Evolutionary conservation across 2,797 vertebrate species (phyloP).

Genomic region (Gobio occitaniae): DNA sequence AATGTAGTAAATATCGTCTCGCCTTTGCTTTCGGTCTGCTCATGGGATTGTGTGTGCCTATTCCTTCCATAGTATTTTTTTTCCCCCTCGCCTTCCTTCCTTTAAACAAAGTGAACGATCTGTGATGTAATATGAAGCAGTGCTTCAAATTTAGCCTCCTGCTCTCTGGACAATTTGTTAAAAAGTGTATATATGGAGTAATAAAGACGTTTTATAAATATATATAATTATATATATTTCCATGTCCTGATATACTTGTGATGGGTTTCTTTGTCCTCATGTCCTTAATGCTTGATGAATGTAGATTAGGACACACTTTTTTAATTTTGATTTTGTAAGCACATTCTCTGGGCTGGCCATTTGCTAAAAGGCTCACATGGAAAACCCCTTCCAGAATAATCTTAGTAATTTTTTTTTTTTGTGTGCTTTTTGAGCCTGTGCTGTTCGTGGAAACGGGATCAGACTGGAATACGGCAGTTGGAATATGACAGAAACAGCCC

Average conservation of each 20-base stretch:
- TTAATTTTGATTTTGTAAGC: slow-evolving; percentile 67
- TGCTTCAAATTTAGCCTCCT: slow-evolving; percentile 74
- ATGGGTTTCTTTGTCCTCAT: slow-evolving; percentile 79
- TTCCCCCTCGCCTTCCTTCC: slow-evolving; percentile 56
- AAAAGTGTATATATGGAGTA: slow-evolving; percentile 95
- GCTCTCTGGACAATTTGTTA: slow-evolving; percentile 83
- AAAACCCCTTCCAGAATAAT: slow-evolving; percentile 35
- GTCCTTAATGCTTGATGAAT: slow-evolving; percentile 78
- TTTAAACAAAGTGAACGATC: slow-evolving; percentile 64
- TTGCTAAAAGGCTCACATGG: slow-evolving; percentile 51
- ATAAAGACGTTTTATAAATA: slow-evolving; percentile 83
- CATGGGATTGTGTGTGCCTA: slow-evolving; percentile 53
- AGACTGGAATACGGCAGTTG: slow-evolving; percentile 8
- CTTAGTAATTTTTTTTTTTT: slow-evolving; percentile 16
- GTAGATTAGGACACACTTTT: slow-evolving; percentile 63
- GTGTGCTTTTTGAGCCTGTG: slow-evolving; percentile 50
- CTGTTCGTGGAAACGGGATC: slow-evolving; percentile 54
- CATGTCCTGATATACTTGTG: slow-evolving; percentile 85
- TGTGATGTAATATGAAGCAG: slow-evolving; percentile 74
- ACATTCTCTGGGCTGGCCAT: slow-evolving; percentile 69
- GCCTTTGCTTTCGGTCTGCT: slow-evolving; percentile 55
- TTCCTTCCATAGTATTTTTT: slow-evolving; percentile 54
- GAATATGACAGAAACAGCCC: slow-evolving; percentile 49
- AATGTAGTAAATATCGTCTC: slow-evolving; percentile 60
- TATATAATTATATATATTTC: slow-evolving; percentile 83